Percentiles rank a stretch among this genome's conserved stretches.
Evolutionary conservation across 1,140 invertebrate genomes (phyloP).

Genomic region (Sycophaga agraensis): DNA sequence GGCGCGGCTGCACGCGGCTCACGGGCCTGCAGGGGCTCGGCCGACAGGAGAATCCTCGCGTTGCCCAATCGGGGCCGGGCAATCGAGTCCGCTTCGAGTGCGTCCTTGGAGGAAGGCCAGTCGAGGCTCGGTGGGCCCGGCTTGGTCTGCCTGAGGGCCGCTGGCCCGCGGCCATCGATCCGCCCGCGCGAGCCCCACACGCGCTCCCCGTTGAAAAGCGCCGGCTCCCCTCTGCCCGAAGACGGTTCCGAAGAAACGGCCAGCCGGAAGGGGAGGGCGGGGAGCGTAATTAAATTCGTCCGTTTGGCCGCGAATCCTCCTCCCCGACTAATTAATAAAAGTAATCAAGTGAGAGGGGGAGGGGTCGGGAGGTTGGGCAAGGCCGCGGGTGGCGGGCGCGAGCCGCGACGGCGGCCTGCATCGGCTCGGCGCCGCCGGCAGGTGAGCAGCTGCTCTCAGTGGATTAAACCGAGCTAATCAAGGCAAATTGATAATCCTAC

Average conservation of each 20-base stretch:
- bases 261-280: background rate
- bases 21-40: too few relatives aligned
- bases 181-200: too few relatives aligned
- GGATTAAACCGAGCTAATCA: conserved; percentile 54
- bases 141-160: too few relatives aligned
- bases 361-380: conserved; percentile 23
- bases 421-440: conserved; percentile 34
- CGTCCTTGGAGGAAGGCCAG: too few relatives aligned
- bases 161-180: too few relatives aligned
- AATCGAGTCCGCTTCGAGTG: too few relatives aligned
- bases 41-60: too few relatives aligned
- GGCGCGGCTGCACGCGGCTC: background rate
- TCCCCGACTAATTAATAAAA: conserved; percentile 50
- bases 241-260: background rate
- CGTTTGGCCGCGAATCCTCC: conserved; percentile 34
- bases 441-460: conserved; percentile 52
- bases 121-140: too few relatives aligned
- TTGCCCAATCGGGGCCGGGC: too few relatives aligned
- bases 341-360: conserved; percentile 48
- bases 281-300: conserved; percentile 46
- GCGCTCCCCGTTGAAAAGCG: too few relatives aligned
- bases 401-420: conserved; percentile 18
- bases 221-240: too few relatives aligned
- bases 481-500: conserved; percentile 55
- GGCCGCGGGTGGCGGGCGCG: background rate